phyloP scores from a whole-genome alignment of 2,888 invertebrate species.

The Lucinisca nassula region DNA sequence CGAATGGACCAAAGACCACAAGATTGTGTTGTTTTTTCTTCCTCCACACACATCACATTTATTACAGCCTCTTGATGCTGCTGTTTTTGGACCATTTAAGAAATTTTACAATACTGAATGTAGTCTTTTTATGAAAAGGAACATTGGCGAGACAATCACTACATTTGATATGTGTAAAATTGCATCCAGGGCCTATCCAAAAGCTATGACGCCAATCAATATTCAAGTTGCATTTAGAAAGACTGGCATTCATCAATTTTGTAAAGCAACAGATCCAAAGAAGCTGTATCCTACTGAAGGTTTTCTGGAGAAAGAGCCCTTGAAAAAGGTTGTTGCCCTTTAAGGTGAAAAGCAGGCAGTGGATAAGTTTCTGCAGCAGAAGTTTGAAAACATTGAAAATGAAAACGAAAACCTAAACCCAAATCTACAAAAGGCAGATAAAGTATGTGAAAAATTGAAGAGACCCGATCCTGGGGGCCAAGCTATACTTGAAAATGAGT shows the following conservation, averaged over 20 bases:
- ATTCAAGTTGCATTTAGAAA: constrained; percentile 24
- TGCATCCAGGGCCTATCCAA: constrained; percentile 17
- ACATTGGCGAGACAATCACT: constrained; percentile 38
- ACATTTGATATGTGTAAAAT: constrained; percentile 24
- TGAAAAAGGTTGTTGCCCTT: constrained; percentile 3
- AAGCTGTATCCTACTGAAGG: background rate
- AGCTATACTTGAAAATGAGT: too few relatives aligned
- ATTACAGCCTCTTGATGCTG: constrained; percentile 47
- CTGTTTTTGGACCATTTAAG: constrained; percentile 54
- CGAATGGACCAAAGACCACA: constrained; percentile 27
- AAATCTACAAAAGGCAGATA: too few relatives aligned
- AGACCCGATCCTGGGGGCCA: too few relatives aligned
- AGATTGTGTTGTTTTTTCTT: constrained; percentile 37
- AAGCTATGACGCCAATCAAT: constrained; percentile 27
- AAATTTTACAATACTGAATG: constrained; percentile 42
- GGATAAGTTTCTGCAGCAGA: background rate
- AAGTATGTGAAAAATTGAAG: too few relatives aligned
- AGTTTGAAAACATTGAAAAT: too few relatives aligned
- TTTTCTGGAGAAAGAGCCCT: background rate
- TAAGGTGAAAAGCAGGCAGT: background rate
- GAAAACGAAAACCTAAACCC: too few relatives aligned
- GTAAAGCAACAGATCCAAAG: background rate
- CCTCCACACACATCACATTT: constrained; percentile 50
- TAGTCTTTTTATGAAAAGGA: background rate
- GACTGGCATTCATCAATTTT: constrained; percentile 37